Percentiles rank a stretch among this genome's conserved stretches.
Conservation (phyloP, 2,113 vertebrate genomes). For the Phocoena phocoena region DNA sequence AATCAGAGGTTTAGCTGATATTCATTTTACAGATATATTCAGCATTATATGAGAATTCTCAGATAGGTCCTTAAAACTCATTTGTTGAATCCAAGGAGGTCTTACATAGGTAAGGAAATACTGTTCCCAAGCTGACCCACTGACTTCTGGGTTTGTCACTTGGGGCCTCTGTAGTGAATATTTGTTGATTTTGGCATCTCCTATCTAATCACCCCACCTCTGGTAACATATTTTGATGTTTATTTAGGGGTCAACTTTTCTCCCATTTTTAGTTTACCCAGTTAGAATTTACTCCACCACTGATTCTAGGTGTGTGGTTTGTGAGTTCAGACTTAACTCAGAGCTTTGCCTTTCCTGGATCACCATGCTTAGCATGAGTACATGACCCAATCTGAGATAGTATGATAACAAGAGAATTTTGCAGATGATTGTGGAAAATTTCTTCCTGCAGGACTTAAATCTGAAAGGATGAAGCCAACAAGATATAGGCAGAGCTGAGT, state of each 20-base stretch:
- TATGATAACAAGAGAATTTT: background rate
- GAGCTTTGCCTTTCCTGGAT: background rate
- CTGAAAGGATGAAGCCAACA: background rate
- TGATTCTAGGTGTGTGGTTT: background rate
- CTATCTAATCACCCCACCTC: background rate
- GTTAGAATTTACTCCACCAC: background rate
- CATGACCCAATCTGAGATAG: background rate
- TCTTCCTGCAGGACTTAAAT: background rate
- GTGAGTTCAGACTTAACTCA: background rate
- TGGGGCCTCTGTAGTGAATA: background rate
- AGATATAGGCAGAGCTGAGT: background rate
- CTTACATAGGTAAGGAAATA: background rate
- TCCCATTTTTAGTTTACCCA: background rate
- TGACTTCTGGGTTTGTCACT: background rate
- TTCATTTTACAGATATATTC: constrained; percentile 8
- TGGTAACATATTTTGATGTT: background rate
- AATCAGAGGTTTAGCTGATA: constrained; percentile 11
- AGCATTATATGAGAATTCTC: background rate
- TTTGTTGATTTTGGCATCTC: background rate
- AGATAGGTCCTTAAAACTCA: background rate
- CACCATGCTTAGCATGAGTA: background rate
- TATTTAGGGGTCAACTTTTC: background rate
- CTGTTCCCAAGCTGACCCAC: background rate
- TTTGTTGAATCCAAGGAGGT: background rate
- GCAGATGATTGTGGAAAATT: background rate